phyloP scores from a whole-genome alignment of 2,113 vertebrate species.

The Rhodinocichla rosea region DNA sequence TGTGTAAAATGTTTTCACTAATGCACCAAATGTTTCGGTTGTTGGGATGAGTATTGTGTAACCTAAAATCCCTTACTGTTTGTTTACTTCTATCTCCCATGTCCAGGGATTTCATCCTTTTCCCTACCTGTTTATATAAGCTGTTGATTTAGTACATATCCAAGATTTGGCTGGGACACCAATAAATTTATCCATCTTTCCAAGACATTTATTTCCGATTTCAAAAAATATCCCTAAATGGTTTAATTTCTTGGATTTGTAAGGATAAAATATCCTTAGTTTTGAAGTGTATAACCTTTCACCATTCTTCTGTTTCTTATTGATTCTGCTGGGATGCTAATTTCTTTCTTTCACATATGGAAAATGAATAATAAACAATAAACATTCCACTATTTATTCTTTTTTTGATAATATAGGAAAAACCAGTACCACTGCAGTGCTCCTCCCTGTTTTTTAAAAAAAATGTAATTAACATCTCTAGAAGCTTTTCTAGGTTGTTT shows the following conservation, averaged over 20 bases:
- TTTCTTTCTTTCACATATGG: background rate
- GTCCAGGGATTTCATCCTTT: background rate
- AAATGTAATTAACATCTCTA: background rate
- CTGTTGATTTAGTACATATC: background rate
- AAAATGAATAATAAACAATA: background rate
- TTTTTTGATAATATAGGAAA: background rate
- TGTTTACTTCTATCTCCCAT: background rate
- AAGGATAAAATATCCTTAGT: background rate
- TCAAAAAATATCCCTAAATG: background rate
- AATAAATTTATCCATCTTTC: background rate
- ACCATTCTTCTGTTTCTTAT: background rate
- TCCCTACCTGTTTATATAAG: rapidly evolving
- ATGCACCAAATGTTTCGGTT: background rate
- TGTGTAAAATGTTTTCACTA: background rate
- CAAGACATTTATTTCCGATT: background rate
- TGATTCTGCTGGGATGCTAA: background rate
- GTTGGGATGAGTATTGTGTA: background rate
- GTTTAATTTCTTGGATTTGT: background rate
- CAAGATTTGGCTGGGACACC: background rate
- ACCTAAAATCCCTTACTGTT: background rate
- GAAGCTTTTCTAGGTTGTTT: background rate
- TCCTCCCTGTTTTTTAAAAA: background rate
- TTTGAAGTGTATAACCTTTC: background rate
- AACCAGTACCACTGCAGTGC: background rate
- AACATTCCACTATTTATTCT: background rate